phyloP scores from a whole-genome alignment of 2,113 vertebrate species.

The Cyprinus carpio region DNA sequence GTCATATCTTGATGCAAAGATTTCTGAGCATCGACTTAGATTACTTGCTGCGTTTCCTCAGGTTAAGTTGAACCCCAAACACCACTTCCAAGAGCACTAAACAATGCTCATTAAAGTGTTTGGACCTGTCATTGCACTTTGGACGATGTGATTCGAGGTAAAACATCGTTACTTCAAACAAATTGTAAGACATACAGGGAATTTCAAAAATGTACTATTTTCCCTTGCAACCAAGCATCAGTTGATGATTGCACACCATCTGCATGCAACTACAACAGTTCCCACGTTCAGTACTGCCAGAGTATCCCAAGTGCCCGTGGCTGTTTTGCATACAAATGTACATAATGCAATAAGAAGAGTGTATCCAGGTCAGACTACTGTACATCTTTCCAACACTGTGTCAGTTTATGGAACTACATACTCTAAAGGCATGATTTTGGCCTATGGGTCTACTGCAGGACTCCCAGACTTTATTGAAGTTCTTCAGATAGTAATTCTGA shows the following conservation, averaged over 20 bases:
- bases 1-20: slow-evolving; percentile 39
- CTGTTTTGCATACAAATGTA: slow-evolving; percentile 26
- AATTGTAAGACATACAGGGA: slow-evolving; percentile 29
- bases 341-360: slow-evolving; percentile 20
- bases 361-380: slow-evolving; percentile 24
- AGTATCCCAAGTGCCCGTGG: slow-evolving; percentile 17
- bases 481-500: slow-evolving; percentile 6
- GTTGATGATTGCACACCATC: slow-evolving; percentile 34
- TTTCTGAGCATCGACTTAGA: slow-evolving; percentile 39
- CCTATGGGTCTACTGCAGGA: background rate
- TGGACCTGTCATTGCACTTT: slow-evolving; percentile 23
- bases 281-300: slow-evolving; percentile 15
- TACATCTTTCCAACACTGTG: slow-evolving; percentile 27
- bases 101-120: slow-evolving; percentile 29
- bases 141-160: slow-evolving; percentile 35
- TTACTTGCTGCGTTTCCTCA: slow-evolving; percentile 22
- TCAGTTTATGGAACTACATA: slow-evolving; percentile 22
- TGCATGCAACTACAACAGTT: slow-evolving; percentile 24
- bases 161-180: slow-evolving; percentile 33
- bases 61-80: slow-evolving; percentile 23
- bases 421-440: slow-evolving; percentile 26
- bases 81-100: slow-evolving; percentile 49
- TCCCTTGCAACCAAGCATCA: slow-evolving; percentile 16
- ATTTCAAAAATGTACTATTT: background rate
- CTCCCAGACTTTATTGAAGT: slow-evolving; percentile 19